phyloP scores from a whole-genome alignment of 2,888 invertebrate genomes.

The Ferrisia virgata region DNA sequence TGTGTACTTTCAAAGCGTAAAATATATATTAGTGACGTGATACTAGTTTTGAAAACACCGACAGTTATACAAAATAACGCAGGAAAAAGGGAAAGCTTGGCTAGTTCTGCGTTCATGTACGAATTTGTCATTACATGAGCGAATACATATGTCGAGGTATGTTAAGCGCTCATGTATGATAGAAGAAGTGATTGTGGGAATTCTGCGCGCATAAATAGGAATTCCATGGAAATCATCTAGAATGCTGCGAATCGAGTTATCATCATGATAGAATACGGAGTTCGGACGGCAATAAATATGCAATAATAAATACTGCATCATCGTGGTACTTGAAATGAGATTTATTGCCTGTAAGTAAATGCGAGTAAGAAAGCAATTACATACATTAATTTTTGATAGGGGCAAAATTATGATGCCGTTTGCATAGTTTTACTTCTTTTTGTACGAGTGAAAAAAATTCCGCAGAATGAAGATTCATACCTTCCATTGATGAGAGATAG shows the following conservation, averaged over 20 bases:
- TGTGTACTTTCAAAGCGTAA: not conserved
- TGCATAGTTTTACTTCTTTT: no score
- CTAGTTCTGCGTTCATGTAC: not conserved
- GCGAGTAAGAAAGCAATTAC: no score
- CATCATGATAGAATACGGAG: not conserved
- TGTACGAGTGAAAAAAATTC: no score
- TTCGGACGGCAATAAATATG: not conserved
- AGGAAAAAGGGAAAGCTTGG: constrained; percentile 1
- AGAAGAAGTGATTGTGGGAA: not conserved
- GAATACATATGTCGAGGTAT: not conserved
- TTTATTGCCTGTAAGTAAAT: no score
- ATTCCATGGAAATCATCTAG: not conserved
- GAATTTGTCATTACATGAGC: not conserved
- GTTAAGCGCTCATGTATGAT: not conserved
- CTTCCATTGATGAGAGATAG: no score
- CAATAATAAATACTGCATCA: not conserved
- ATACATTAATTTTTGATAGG: no score
- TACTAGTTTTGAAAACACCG: not conserved
- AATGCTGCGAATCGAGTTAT: not conserved
- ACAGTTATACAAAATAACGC: not conserved
- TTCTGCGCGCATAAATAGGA: not conserved
- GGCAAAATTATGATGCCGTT: no score
- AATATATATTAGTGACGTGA: constrained; percentile 9
- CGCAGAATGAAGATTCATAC: no score
- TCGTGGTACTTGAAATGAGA: not conserved